These are phyloP conservation scores for Oreochromis tanganicae DNA, from an alignment of 2,113 vertebrate species.

Conservation along the genomic window DNA sequence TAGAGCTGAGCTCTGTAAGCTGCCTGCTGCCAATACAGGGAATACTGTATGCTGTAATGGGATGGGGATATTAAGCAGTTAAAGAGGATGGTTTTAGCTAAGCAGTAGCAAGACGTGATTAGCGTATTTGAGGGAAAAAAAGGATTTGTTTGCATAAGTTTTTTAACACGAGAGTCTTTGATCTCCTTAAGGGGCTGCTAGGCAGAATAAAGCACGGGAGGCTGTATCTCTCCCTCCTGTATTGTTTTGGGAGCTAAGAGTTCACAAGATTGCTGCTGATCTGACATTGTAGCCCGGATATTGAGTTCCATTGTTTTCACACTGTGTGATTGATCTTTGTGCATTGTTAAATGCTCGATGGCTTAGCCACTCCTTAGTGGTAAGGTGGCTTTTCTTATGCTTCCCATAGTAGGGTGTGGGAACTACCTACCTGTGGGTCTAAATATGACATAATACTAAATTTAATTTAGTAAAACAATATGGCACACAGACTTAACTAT, in stretches of 20 bases:
- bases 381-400: not conserved
- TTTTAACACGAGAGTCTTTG: constrained; percentile 34
- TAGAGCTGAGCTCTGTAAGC: constrained; percentile 61
- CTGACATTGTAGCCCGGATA: constrained; percentile 8
- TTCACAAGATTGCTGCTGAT: constrained; percentile 47
- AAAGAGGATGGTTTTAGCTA: constrained; percentile 44
- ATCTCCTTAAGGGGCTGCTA: constrained; percentile 31
- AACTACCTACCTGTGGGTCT: not conserved
- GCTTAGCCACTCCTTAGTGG: not conserved
- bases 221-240: not conserved
- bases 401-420: not conserved
- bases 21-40: constrained; percentile 47
- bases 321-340: constrained; percentile 1
- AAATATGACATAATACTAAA: not conserved
- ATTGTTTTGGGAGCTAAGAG: not conserved
- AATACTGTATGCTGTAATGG: constrained; percentile 56
- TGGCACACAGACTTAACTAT: not conserved
- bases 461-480: not conserved
- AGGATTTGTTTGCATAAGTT: constrained; percentile 52
- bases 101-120: constrained; percentile 39
- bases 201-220: constrained; percentile 9
- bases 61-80: constrained; percentile 45
- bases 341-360: not conserved
- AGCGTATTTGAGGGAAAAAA: not conserved
- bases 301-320: constrained; percentile 28